phyloP scores from a whole-genome alignment of 2,797 vertebrate species.

The Orientallactaga sibirica region DNA sequence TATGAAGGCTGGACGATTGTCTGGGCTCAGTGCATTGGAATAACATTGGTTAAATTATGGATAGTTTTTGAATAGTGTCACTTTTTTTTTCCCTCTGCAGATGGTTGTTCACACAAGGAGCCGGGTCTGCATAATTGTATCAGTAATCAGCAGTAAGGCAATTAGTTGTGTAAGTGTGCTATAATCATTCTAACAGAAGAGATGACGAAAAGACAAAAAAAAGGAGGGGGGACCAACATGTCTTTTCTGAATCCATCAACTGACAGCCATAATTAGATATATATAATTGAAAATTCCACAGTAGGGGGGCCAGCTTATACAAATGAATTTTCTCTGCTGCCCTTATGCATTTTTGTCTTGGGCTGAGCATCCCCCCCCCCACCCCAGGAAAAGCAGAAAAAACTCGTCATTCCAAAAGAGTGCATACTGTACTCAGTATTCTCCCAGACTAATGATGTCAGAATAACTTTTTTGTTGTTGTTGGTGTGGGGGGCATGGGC shows the following conservation, averaged over 20 bases:
- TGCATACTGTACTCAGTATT: conserved; percentile 88
- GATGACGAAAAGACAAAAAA: conserved; percentile 94
- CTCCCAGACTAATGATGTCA: conserved; percentile 88
- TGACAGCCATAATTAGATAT: conserved; percentile 98
- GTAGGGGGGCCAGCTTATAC: conserved; percentile 91
- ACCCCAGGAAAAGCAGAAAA: conserved; percentile 86
- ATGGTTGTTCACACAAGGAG: conserved; percentile 98
- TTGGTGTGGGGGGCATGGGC: neutral
- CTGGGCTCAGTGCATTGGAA: conserved; percentile 91
- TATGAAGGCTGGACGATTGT: conserved; percentile 92
- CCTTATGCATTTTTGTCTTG: conserved; percentile 88
- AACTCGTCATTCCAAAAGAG: conserved; percentile 88
- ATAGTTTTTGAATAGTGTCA: conserved; percentile 97
- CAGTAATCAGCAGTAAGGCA: conserved; percentile 99
- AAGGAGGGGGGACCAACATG: conserved; percentile 91
- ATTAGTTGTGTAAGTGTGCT: conserved; percentile 99
- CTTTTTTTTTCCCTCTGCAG: conserved; percentile 93
- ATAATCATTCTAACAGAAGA: conserved; percentile 97
- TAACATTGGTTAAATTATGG: conserved; percentile 98
- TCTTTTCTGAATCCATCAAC: conserved; percentile 92
- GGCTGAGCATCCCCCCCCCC: conserved; percentile 84
- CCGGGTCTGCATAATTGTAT: conserved; percentile 98
- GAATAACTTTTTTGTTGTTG: conserved; percentile 85
- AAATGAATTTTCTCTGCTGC: conserved; percentile 92
- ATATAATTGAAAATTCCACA: conserved; percentile 94